Evolutionary conservation across 2,888 invertebrate genomes (phyloP), one percentile per base, ranked within the genome.

Genomic region (Drosophila aldrichi): DNA sequence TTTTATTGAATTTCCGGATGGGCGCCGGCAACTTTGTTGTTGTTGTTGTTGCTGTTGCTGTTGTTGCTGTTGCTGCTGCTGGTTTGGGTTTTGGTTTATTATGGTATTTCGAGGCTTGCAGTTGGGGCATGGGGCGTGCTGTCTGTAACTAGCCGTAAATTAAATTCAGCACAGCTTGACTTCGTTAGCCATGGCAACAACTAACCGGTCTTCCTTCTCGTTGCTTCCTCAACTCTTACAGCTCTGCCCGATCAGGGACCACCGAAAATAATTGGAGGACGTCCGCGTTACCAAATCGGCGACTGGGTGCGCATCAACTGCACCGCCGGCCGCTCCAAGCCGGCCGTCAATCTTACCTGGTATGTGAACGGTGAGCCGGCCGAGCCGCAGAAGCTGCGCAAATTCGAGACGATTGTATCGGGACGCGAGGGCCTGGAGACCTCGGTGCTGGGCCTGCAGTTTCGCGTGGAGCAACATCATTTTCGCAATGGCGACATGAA

Each of bases 401-500:
- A 94, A 36, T 95, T 95, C 25, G 93, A 94, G 49, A 93, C 93
- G 32, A 92, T 94, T 36, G 91, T 94, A 41, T 93, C 94, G 22
- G 94, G 94, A 16, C 93, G 94, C 2, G 95, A 95, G 79, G 95
- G 95, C 18, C 93, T 96, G 64, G 95, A 96, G 92, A 95, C 95
- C 16, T 94, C 96, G 2, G 94, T 95, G 55, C 92, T 96, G 66
- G 96, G 95, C 34, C 93, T 96, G 72, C 95, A 96, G 90, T 96
- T 96, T 92, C 94, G 94, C 74, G 95, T 96, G 56, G 94, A 94
- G 59, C 94, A 94, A 82, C 94, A 95, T 88, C 96, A 96, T 92
- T 96, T 96, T 93, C 94, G 95, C 84, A 93, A 94, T 69, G 96
- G 96, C 69, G 96, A 96, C 92, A 95, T 96, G 95, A 96, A 96